phyloP scores from a whole-genome alignment of 1,140 invertebrate genomes.

The Drosophila fuyamai region DNA sequence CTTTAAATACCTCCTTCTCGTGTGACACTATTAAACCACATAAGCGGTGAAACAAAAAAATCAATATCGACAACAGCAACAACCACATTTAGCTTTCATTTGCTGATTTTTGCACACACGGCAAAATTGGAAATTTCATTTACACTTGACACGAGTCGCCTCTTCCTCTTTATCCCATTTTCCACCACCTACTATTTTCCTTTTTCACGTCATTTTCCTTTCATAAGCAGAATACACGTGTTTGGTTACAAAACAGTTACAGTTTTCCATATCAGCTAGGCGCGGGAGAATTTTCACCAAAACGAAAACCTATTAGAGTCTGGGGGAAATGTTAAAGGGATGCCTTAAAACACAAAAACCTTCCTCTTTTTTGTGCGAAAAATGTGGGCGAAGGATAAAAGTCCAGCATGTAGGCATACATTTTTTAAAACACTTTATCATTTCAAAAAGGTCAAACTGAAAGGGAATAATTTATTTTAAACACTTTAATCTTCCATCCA shows the following conservation, averaged over 20 bases:
- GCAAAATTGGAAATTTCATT: constrained; percentile 76
- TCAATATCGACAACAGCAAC: constrained; percentile 61
- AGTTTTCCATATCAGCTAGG: constrained; percentile 41
- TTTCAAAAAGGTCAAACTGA: background rate
- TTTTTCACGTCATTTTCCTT: constrained; percentile 40
- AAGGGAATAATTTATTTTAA: background rate
- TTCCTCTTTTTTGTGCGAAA: background rate
- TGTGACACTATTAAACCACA: constrained; percentile 47
- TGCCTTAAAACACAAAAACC: no score
- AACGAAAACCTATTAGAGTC: constrained; percentile 35
- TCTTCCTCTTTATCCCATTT: background rate
- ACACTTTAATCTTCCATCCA: background rate
- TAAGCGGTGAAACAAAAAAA: constrained; percentile 53
- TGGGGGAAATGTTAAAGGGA: constrained; percentile 3
- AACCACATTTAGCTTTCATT: constrained; percentile 31
- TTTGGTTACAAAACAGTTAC: constrained; percentile 49
- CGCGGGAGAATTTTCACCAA: constrained; percentile 24
- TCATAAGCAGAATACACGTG: constrained; percentile 35
- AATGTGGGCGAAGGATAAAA: background rate
- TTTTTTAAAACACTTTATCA: constrained; percentile 11
- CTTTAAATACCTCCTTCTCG: constrained; percentile 12
- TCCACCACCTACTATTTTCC: constrained; percentile 1
- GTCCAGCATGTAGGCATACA: constrained; percentile 4
- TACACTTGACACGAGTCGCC: constrained; percentile 67
- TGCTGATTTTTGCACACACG: constrained; percentile 59